Evolutionary conservation across 2,797 vertebrate species (phyloP), one percentile per base, ranked within the genome.

Genomic region (Sebastes vulpes): DNA sequence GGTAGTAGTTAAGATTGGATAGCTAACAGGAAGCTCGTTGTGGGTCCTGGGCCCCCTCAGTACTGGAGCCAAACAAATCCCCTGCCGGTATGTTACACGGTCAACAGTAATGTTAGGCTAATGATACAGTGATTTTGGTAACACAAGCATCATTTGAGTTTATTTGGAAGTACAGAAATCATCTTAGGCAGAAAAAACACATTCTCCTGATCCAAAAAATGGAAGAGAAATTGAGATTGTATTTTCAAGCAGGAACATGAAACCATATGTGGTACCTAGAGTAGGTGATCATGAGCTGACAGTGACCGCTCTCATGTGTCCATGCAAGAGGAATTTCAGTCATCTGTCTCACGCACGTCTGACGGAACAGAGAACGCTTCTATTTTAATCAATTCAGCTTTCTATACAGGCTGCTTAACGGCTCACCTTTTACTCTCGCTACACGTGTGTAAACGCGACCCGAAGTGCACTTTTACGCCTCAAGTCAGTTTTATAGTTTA

Each of bases 1-100:
- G 91, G 81, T 86, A 83, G 81, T 83, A 82, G 90, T 95, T 92
- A 92, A 65, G 82, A 61, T 46, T 67, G 48, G 68, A 83, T 63
- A 60, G 58, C 69, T n/a, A 54, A 85, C 66, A 84, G 83, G 86
- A 83, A 74, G 73, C 76, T 56, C 38, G 59, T 72, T 68, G 70
- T 81, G 81, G 54, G 72, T 76, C 69, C 54, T 11, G 52, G 31
- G n/a, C 35, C 65, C 66, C 64, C 53, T 65, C 64, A 35, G 4
- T 5, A 50, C 63, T 20, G 35, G 54, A 54, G 26, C 58, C 70
- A 20, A 58, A 63, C 53, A 42, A 60, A 61, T 65, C 28, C 12
- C 8, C 64, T 38, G 32, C 21, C 48, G 18, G 75, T 72, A 31
- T 69, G 4, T 75, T 21, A 29, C 2, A 2, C n/a, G 9, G 10